Percentiles rank a stretch among this genome's conserved stretches.
Conservation (phyloP, 2,113 vertebrate species). For the Onychorhynchus coronatus region DNA sequence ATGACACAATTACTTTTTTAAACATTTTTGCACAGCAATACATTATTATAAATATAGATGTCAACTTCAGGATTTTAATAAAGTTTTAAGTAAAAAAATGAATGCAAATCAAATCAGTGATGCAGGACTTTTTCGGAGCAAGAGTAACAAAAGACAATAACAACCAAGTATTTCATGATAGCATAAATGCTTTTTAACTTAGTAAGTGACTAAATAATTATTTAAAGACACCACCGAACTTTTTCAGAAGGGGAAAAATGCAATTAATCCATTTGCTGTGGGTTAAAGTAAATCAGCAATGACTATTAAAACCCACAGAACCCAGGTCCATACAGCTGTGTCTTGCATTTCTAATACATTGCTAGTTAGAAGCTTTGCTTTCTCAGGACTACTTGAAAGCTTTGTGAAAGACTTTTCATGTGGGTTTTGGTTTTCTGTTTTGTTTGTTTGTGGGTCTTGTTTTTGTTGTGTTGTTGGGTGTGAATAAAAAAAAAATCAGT, state of each 20-base stretch:
- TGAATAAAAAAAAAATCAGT: neutral
- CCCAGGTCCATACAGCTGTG: neutral
- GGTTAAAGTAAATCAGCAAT: neutral
- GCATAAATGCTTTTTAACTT: neutral
- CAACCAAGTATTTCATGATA: neutral
- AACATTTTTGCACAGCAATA: neutral
- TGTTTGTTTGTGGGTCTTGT: neutral
- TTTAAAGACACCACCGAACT: neutral
- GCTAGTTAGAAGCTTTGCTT: neutral
- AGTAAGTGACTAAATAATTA: neutral
- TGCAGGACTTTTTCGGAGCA: neutral
- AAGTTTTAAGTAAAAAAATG: neutral
- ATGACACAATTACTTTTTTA: neutral
- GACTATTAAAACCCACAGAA: neutral
- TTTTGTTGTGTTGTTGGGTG: no score
- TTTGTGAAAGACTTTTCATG: neutral
- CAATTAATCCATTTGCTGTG: neutral
- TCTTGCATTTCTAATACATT: neutral
- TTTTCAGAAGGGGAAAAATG: neutral
- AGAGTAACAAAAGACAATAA: neutral
- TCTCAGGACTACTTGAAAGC: neutral
- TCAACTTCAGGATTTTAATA: neutral
- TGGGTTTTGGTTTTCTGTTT: neutral
- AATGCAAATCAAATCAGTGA: neutral
- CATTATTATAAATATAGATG: neutral